Percentiles rank a stretch among this genome's conserved stretches.
Evolutionary conservation across 2,797 vertebrate genomes (phyloP).

Genomic region (Pangasius macronema): DNA sequence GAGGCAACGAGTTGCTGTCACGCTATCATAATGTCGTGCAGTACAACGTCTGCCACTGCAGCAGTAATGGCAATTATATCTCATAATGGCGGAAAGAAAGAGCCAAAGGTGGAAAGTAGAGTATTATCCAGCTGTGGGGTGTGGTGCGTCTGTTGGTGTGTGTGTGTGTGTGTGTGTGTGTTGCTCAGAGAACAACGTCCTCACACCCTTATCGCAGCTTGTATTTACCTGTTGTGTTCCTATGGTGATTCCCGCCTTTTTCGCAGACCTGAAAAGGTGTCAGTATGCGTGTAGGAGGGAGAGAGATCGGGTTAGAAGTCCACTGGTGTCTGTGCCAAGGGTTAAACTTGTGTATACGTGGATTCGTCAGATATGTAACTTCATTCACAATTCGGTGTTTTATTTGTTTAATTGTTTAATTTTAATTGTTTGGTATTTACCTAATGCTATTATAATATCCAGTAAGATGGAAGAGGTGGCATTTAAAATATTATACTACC

Average conservation of each 20-base stretch:
- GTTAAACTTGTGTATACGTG: background rate
- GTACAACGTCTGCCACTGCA: conserved; percentile 55
- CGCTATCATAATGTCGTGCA: conserved; percentile 63
- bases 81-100: conserved; percentile 41
- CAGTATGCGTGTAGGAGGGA: conserved; percentile 59
- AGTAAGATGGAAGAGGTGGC: background rate
- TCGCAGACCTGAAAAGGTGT: conserved; percentile 52
- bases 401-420: too few species aligned
- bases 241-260: conserved; percentile 60
- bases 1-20: conserved; percentile 58
- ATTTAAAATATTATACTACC: background rate
- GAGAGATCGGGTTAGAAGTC: conserved; percentile 12
- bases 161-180: conserved; percentile 37
- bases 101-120: conserved; percentile 44
- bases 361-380: background rate
- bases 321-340: background rate
- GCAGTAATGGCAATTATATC: conserved; percentile 71
- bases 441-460: background rate
- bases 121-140: conserved; percentile 69
- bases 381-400: background rate
- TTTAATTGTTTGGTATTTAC: too few species aligned
- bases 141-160: conserved; percentile 49
- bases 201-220: conserved; percentile 60
- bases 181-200: conserved; percentile 16
- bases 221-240: conserved; percentile 77